Evolutionary conservation across 2,797 vertebrate genomes (phyloP).

Genomic region (Liparis tanakae): DNA sequence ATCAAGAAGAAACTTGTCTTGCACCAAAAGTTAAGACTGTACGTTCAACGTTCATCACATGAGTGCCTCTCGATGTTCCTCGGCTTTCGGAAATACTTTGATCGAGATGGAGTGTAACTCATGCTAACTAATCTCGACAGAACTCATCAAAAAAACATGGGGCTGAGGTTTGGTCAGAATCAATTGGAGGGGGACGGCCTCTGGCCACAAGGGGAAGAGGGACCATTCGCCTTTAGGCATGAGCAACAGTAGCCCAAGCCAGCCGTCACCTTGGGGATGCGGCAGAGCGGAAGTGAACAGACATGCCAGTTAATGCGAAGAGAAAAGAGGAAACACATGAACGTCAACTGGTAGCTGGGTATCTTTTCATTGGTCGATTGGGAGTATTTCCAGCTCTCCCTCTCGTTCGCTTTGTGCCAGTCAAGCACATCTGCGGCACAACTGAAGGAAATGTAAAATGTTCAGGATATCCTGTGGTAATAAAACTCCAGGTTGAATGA

Average conservation of each 20-base stretch:
- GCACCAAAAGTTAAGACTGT: conserved; percentile 29
- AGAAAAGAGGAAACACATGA: conserved; percentile 69
- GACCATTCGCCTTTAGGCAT: conserved; percentile 64
- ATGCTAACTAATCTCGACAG: conserved; percentile 74
- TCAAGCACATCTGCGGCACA: conserved; percentile 78
- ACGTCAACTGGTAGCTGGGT: conserved; percentile 52
- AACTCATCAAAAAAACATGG: conserved; percentile 82
- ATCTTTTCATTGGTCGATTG: conserved; percentile 47
- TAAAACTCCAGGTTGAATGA: conserved; percentile 74
- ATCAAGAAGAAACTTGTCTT: conserved; percentile 25
- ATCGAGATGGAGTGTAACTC: conserved; percentile 61
- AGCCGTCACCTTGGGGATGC: conserved; percentile 69
- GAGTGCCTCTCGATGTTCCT: conserved; percentile 24
- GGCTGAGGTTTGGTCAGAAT: conserved; percentile 69
- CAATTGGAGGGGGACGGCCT: conserved; percentile 59
- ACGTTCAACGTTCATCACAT: conserved; percentile 14
- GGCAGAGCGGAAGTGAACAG: conserved; percentile 67
- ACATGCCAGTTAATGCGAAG: conserved; percentile 66
- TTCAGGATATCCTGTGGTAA: conserved; percentile 83
- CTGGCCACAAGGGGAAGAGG: conserved; percentile 67
- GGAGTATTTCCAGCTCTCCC: conserved; percentile 42
- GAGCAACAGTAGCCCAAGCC: conserved; percentile 48
- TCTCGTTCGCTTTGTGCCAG: conserved; percentile 57
- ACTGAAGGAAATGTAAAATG: conserved; percentile 80
- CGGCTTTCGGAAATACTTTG: conserved; percentile 58